Percentiles rank a stretch among this genome's conserved stretches.
Conservation (phyloP, 2,797 vertebrate genomes). For the Enteromius mattozi region DNA sequence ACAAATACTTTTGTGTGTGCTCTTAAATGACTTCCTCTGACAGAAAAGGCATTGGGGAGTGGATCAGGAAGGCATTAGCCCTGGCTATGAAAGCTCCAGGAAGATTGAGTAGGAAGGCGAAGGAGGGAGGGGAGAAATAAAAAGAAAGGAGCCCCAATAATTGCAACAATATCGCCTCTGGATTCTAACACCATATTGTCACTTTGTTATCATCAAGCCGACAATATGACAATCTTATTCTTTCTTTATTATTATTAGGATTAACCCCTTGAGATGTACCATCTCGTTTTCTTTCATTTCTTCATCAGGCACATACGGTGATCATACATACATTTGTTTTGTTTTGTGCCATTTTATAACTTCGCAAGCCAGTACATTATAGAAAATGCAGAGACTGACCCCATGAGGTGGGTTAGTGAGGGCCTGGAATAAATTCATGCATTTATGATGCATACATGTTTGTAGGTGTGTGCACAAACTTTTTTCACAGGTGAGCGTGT, state of each 20-base stretch:
- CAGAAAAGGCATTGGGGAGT: conserved; percentile 81
- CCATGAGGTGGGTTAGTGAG: conserved; percentile 61
- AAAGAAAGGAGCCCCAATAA: conserved; percentile 70
- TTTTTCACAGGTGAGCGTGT: conserved; percentile 40
- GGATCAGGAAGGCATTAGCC: conserved; percentile 82
- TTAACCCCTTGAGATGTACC: too few relatives aligned
- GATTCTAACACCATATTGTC: conserved; percentile 81
- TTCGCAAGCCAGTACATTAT: conserved; percentile 79
- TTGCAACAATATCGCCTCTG: conserved; percentile 79
- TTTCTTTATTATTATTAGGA: too few relatives aligned
- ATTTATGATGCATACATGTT: conserved; percentile 44
- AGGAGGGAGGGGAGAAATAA: conserved; percentile 37
- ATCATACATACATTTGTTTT: neutral
- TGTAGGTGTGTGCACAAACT: conserved; percentile 43
- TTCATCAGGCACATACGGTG: conserved; percentile 69
- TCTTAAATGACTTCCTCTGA: conserved; percentile 81
- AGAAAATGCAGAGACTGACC: conserved; percentile 65
- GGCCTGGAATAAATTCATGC: conserved; percentile 68
- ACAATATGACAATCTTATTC: conserved; percentile 78
- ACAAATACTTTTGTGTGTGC: conserved; percentile 84
- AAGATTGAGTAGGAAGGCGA: conserved; percentile 75
- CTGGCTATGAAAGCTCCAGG: conserved; percentile 75
- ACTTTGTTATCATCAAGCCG: conserved; percentile 81
- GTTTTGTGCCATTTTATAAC: conserved; percentile 63
- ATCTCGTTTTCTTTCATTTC: conserved; percentile 61